These are phyloP conservation scores for Glareola pratincola DNA, from an alignment of 2,113 vertebrate genomes.

Conservation along the genomic window DNA sequence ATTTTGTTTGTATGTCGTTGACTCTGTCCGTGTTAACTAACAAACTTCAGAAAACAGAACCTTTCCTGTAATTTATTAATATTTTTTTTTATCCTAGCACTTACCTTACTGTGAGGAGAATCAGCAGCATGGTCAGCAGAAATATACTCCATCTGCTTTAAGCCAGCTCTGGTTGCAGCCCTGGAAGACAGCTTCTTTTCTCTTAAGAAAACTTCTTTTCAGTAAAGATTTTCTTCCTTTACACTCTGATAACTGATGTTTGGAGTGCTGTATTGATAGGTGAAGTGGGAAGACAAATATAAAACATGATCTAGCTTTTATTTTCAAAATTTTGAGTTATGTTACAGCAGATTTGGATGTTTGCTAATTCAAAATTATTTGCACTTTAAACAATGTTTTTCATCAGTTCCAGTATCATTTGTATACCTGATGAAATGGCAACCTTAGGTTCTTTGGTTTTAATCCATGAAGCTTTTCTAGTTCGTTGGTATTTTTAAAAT, in stretches of 20 bases:
- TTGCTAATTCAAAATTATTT: background rate
- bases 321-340: background rate
- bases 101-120: background rate
- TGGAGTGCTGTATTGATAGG: background rate
- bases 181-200: background rate
- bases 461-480: background rate
- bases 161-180: background rate
- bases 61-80: background rate
- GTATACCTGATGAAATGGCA: background rate
- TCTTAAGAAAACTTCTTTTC: background rate
- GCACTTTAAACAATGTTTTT: background rate
- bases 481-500: background rate
- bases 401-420: background rate
- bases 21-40: background rate
- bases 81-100: background rate
- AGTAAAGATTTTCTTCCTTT: background rate
- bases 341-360: background rate
- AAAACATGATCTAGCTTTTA: background rate
- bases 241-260: background rate
- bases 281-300: background rate
- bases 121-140: background rate
- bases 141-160: background rate
- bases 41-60: background rate
- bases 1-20: background rate
- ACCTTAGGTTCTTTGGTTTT: background rate